Conservation (phyloP, 2,797 vertebrate genomes). For the Spea hammondii region DNA sequence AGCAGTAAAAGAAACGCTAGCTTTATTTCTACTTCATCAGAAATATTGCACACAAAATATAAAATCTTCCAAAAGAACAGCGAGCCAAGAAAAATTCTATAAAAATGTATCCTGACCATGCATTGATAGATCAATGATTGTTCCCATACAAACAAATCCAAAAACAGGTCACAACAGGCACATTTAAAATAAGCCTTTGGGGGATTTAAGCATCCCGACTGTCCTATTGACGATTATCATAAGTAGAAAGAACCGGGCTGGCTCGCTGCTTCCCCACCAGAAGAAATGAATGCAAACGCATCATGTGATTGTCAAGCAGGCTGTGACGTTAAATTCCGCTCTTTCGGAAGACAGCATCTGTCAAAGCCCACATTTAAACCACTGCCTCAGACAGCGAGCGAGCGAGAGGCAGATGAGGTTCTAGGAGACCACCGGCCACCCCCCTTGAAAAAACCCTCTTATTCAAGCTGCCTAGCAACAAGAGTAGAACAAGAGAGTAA, state of each 20-base stretch:
- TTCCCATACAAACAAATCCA: background rate
- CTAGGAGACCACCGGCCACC: constrained; percentile 18
- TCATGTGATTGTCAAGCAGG: constrained; percentile 77
- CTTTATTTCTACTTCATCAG: no score
- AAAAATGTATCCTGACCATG: no score
- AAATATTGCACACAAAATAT: no score
- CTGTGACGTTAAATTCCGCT: constrained; percentile 80
- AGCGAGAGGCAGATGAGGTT: constrained; percentile 61
- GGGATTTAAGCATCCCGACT: constrained; percentile 1
- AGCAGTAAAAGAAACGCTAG: no score
- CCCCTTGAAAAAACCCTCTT: constrained; percentile 51
- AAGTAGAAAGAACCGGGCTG: constrained; percentile 11
- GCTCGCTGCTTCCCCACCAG: constrained; percentile 66
- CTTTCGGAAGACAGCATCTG: constrained; percentile 80
- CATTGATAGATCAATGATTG: no score
- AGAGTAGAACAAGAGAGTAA: constrained; percentile 58
- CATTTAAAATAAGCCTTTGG: background rate
- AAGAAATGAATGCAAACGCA: constrained; percentile 76
- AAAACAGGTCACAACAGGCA: background rate
- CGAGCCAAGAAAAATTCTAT: no score
- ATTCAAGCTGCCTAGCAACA: constrained; percentile 73
- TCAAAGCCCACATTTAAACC: constrained; percentile 79
- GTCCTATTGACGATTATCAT: constrained; percentile 27
- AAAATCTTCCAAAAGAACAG: no score
- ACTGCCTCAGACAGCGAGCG: constrained; percentile 72